Evolutionary conservation across 2,797 vertebrate genomes (phyloP).

Genomic region (Protonibea diacanthus): DNA sequence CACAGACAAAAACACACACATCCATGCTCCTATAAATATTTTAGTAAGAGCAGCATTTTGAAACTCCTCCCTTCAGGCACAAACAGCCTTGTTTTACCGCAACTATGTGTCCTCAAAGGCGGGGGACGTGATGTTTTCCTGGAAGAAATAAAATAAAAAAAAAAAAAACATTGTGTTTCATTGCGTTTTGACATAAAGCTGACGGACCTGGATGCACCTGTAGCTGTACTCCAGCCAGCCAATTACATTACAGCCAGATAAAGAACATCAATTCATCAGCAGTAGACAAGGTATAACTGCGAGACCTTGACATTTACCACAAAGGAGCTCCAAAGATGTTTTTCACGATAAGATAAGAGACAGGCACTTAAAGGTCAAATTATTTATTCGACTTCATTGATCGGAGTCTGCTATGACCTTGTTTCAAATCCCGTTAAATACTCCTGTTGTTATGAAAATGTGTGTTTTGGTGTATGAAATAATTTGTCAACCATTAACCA

Average conservation of each 20-base stretch:
- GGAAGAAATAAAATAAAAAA: neutral
- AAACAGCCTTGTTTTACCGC: constrained; percentile 4
- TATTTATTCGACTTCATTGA: constrained; percentile 11
- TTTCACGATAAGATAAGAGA: constrained; percentile 27
- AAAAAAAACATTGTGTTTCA: neutral
- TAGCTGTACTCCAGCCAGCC: constrained; percentile 22
- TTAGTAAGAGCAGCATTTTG: constrained; percentile 15
- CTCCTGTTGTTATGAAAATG: neutral
- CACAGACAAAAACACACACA: constrained; percentile 7
- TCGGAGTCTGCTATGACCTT: neutral
- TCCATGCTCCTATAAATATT: constrained; percentile 11
- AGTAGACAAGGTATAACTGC: neutral
- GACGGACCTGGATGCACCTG: constrained; percentile 14
- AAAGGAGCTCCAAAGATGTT: constrained; percentile 12
- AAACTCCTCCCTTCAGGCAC: constrained; percentile 37
- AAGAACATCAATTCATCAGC: constrained; percentile 23
- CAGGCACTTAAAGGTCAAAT: constrained; percentile 12
- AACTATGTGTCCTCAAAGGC: constrained; percentile 12
- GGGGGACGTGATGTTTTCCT: constrained; percentile 32
- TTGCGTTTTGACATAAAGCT: constrained; percentile 4
- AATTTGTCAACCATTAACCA: no score
- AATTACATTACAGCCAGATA: constrained; percentile 31
- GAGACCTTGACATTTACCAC: constrained; percentile 29
- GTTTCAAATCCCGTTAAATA: neutral
- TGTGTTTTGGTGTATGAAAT: neutral